A percentile compares a stretch with the other conserved stretches of the same genome.
Conservation (phyloP, 2,797 vertebrate species). For the Xenentodon cancila region DNA sequence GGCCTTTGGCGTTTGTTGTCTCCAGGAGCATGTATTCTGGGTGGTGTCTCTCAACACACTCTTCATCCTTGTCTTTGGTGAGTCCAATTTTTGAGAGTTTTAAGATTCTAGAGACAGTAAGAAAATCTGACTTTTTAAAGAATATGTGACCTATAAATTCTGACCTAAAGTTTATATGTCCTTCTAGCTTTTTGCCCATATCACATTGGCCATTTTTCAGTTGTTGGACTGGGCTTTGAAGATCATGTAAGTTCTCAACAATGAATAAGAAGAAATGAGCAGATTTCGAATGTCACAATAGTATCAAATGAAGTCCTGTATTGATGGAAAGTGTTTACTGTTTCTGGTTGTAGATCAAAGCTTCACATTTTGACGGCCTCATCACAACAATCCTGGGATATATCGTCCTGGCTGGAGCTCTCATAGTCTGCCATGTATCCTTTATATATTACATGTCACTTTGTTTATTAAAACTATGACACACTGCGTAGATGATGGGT, state of each 20-base stretch:
- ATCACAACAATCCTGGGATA: slow-evolving; percentile 97
- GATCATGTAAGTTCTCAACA: slow-evolving; percentile 87
- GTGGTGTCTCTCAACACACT: slow-evolving; percentile 97
- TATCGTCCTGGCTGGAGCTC: slow-evolving; percentile 90
- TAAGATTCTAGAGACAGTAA: not conserved
- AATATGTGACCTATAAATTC: not conserved
- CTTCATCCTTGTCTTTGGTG: slow-evolving; percentile 98
- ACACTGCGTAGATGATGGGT: no score
- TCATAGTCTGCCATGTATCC: slow-evolving; percentile 98
- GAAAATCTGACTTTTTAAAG: not conserved
- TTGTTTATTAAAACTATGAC: not conserved
- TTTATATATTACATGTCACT: slow-evolving; percentile 50
- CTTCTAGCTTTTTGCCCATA: slow-evolving; percentile 94
- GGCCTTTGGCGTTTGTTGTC: slow-evolving; percentile 24
- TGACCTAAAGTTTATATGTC: slow-evolving; percentile 2
- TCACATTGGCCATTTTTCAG: slow-evolving; percentile 97
- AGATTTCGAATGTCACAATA: slow-evolving; percentile 30
- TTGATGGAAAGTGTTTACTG: not conserved
- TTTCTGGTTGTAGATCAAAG: slow-evolving; percentile 83
- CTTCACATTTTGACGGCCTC: slow-evolving; percentile 96
- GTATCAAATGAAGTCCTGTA: not conserved
- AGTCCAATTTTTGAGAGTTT: slow-evolving; percentile 54
- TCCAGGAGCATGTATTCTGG: slow-evolving; percentile 97
- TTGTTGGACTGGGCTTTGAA: slow-evolving; percentile 95
- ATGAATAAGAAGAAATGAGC: not conserved